Conservation (phyloP, 2,797 vertebrate genomes). For the Chiloscyllium punctatum region DNA sequence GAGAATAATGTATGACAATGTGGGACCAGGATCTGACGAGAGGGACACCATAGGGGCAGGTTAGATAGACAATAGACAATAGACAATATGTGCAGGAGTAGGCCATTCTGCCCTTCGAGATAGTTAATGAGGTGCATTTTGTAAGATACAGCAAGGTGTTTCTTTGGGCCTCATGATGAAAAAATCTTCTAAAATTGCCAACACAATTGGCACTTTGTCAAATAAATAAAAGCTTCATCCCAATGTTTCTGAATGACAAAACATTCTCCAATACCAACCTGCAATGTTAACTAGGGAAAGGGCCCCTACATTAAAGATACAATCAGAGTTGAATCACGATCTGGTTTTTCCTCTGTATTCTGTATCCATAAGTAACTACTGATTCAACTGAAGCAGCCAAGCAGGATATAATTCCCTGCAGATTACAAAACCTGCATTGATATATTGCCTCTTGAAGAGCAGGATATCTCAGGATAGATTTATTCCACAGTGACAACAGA, state of each 20-base stretch:
- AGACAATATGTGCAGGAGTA: too few species aligned
- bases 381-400: neutral
- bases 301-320: neutral
- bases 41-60: too few species aligned
- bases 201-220: too few species aligned
- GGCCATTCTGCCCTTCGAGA: too few species aligned
- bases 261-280: neutral
- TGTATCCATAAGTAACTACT: neutral
- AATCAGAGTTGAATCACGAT: neutral
- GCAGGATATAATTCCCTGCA: neutral
- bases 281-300: neutral
- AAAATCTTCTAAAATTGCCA: too few species aligned
- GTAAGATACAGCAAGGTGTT: too few species aligned
- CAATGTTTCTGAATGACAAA: neutral
- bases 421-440: neutral
- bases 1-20: too few species aligned
- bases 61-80: too few species aligned
- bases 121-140: too few species aligned
- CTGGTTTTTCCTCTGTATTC: neutral
- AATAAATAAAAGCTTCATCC: too few species aligned
- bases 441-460: neutral
- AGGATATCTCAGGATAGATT: neutral
- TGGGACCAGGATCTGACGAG: too few species aligned
- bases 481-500: neutral
- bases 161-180: too few species aligned